A percentile compares a stretch with the other conserved stretches of the same genome.
Evolutionary conservation across 92 coral and sea anemone species (phyloP).

Genomic region (Epizoanthus illoricatus): DNA sequence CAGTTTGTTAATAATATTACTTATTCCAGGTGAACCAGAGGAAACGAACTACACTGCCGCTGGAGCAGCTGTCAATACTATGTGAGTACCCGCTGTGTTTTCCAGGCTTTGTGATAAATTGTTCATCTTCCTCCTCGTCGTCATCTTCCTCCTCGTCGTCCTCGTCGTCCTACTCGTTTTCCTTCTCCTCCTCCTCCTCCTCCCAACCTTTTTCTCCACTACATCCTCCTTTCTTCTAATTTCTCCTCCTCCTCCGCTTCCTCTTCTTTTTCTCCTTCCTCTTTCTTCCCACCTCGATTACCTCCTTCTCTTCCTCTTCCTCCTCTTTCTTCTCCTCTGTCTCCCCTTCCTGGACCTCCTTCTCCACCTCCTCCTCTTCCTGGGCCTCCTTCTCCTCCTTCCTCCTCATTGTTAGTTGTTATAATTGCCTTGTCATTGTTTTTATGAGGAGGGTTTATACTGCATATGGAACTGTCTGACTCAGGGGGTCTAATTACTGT

Average conservation of each 20-base stretch:
- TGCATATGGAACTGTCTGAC: background rate
- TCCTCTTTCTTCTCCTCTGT: background rate
- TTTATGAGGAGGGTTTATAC: no score
- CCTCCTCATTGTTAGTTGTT: background rate
- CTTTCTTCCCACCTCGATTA: no score
- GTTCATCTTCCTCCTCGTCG: no score
- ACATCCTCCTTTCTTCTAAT: no score
- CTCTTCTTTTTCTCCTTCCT: no score
- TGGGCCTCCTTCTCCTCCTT: background rate
- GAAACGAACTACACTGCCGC: slow-evolving; percentile 97
- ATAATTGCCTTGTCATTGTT: no score
- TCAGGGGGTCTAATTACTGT: background rate
- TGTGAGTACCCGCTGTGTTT: slow-evolving; percentile 55
- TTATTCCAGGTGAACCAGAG: slow-evolving; percentile 87
- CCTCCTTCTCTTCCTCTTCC: no score
- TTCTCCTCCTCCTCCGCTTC: no score
- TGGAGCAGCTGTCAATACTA: slow-evolving; percentile 96
- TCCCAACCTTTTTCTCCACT: no score
- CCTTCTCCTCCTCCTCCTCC: no score
- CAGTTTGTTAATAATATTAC: background rate
- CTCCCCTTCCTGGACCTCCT: background rate
- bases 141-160: no score
- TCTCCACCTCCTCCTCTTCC: background rate
- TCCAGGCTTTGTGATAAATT: background rate
- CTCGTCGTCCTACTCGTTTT: no score